Base-by-base conservation (phyloP, 2,797 vertebrate species). In the Mionectes olivaceus region DNA sequence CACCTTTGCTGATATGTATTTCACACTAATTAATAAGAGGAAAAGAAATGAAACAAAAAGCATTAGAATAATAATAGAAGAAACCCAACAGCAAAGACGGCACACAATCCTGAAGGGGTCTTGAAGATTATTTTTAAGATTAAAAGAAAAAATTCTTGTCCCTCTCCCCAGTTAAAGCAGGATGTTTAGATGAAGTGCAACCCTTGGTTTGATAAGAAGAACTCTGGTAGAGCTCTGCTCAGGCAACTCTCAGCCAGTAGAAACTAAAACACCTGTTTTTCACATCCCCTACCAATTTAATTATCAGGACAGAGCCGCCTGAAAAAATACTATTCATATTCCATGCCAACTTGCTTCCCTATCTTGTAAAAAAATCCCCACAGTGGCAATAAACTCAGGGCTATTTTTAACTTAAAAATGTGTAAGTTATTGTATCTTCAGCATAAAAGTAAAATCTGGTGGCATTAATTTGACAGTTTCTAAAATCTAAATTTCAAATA, bases 401-500 rank as follows among this genome's bases (percentile, higher is more conserved):
- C 13, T 60, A 46, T 7, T 88, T 94, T 94, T 73, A 83, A 88
- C 30, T 47, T 47, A 1, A 70, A 83, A 82, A 84, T 46, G 22
- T 71, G 2, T 28, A 61, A 28, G 12, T 35, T 73, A 69, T 12
- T 76, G 5, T 65, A 67, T 84, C 83, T 89, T 81, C 39, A 83
- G 39, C 59, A 47, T 39, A 74, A 0, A 2, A 65, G 39, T 75
- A 84, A 79, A 95, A 86, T 53, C 69, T 55, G 5, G 27, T 37
- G 19, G 52, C 37, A 70, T 39, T 91, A 77, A 82, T 74, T 67
- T 88, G 46, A 57, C 57, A 53, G n/a, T 65, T 83, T 78, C 39
- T 61, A 44, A 93, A 85, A 50, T 61, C 30, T 89, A 75, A 65
- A 83, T 70, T 77, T 84, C 39, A 92, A 79, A 77, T 24, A 71